Evolutionary conservation across 1,140 invertebrate species (phyloP).

Genomic region (Trichonephila clavipes): DNA sequence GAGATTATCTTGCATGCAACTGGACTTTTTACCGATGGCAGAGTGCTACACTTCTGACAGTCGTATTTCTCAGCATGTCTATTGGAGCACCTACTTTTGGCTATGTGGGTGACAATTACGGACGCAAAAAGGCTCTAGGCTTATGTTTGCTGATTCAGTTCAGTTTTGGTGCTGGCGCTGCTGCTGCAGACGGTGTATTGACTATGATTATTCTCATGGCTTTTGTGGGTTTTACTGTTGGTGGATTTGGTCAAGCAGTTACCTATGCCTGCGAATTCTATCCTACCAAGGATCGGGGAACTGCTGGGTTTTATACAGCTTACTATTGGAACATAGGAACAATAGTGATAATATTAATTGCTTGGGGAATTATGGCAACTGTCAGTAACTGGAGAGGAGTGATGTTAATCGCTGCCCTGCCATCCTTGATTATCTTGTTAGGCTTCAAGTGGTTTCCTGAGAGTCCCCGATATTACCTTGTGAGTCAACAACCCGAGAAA

Average conservation of each 20-base stretch:
- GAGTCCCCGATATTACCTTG: slow-evolving; percentile 46
- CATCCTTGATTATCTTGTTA: neutral
- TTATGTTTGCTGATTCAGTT: neutral
- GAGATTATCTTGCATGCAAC: neutral
- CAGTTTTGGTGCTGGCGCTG: neutral
- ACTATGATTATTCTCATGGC: slow-evolving; percentile 16
- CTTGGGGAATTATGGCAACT: slow-evolving; percentile 37
- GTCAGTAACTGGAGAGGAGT: slow-evolving; percentile 41
- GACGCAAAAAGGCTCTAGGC: slow-evolving; percentile 1
- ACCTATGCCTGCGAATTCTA: neutral
- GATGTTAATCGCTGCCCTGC: neutral
- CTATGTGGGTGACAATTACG: neutral
- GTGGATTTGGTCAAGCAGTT: slow-evolving; percentile 16
- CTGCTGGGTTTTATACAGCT: slow-evolving; percentile 16
- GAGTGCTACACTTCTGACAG: neutral
- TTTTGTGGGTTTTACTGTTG: slow-evolving; percentile 19
- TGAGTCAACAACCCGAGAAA: slow-evolving; percentile 2
- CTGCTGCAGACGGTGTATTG: neutral
- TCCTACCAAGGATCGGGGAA: neutral
- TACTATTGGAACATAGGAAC: slow-evolving; percentile 32
- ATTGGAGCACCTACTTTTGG: slow-evolving; percentile 25
- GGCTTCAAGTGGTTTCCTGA: slow-evolving; percentile 30
- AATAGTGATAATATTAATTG: neutral
- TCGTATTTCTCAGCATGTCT: slow-evolving; percentile 27
- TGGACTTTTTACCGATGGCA: slow-evolving; percentile 28